These are phyloP conservation scores for Chelmon rostratus DNA, from an alignment of 2,797 vertebrate species.

Conservation along the genomic window DNA sequence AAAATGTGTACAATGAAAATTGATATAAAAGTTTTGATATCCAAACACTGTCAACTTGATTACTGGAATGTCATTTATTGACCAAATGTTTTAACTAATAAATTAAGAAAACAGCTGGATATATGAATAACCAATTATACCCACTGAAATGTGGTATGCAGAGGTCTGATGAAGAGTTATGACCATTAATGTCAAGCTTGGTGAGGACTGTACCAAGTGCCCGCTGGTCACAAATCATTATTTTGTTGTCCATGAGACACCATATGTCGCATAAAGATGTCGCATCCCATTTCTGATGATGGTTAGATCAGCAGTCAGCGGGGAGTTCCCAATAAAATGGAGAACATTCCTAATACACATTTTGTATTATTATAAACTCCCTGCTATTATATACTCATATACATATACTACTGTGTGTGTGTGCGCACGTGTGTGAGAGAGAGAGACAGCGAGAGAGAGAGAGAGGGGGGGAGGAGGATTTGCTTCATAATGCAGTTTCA, in stretches of 20 bases:
- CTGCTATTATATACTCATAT: neutral
- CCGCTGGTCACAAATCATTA: neutral
- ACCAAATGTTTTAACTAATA: neutral
- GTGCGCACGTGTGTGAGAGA: slow-evolving; percentile 25
- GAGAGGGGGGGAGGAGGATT: slow-evolving; percentile 5
- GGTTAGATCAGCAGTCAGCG: neutral
- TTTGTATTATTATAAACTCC: no score
- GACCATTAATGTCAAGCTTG: neutral
- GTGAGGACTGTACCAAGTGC: neutral
- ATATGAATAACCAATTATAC: neutral
- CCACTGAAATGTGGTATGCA: neutral
- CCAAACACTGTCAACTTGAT: no score
- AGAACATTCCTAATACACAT: neutral
- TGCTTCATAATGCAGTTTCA: slow-evolving; percentile 41
- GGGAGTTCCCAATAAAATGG: neutral
- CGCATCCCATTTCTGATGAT: slow-evolving; percentile 8
- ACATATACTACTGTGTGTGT: neutral
- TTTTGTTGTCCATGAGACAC: neutral
- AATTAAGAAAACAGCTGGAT: neutral
- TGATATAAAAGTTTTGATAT: no score
- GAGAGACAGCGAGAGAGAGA: no score
- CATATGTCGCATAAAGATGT: neutral
- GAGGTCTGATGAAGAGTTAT: neutral
- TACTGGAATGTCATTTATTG: neutral
- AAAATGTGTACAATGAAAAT: neutral